Percentiles rank a stretch among this genome's conserved stretches.
These are phyloP conservation scores for Cottus gobio DNA, from an alignment of 2,113 vertebrate genomes.

Conservation along the genomic window DNA sequence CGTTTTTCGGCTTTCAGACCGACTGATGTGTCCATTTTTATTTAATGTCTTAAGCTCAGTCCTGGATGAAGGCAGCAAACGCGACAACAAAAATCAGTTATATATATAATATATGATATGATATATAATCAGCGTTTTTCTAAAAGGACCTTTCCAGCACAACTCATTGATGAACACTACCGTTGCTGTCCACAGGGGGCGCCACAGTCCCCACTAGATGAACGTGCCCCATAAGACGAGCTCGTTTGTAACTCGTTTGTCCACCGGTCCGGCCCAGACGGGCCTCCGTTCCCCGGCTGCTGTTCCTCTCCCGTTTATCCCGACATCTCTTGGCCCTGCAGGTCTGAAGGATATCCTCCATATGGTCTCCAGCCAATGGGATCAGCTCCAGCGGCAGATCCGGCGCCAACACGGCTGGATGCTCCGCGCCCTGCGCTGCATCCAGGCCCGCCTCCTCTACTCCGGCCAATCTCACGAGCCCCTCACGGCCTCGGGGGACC, in stretches of 20 bases:
- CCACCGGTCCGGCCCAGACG: not conserved
- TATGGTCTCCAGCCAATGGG: constrained; percentile 96
- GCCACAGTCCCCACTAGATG: not conserved
- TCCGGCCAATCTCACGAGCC: constrained; percentile 83
- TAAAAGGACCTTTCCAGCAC: too few species aligned
- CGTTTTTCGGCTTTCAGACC: not conserved
- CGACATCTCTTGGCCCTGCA: constrained; percentile 58
- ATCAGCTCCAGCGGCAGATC: constrained; percentile 97
- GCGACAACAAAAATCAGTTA: too few species aligned
- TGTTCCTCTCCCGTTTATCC: not conserved
- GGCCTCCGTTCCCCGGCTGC: not conserved
- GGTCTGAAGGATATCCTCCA: constrained; percentile 95
- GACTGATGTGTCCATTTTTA: not conserved
- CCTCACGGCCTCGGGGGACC: constrained; percentile 3
- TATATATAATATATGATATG: too few species aligned
- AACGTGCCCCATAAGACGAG: not conserved
- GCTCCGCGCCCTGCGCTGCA: constrained; percentile 91
- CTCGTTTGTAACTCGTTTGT: not conserved
- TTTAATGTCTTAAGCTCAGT: too few species aligned
- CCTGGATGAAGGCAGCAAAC: too few species aligned
- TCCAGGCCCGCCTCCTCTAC: constrained; percentile 92
- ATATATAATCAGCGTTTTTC: too few species aligned
- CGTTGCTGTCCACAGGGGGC: not conserved
- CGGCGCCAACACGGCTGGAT: constrained; percentile 98
- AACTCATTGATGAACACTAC: not conserved